These are phyloP conservation scores for Malurus alboscapulatus DNA, from an alignment of 2,113 vertebrate genomes.

Conservation along the genomic window DNA sequence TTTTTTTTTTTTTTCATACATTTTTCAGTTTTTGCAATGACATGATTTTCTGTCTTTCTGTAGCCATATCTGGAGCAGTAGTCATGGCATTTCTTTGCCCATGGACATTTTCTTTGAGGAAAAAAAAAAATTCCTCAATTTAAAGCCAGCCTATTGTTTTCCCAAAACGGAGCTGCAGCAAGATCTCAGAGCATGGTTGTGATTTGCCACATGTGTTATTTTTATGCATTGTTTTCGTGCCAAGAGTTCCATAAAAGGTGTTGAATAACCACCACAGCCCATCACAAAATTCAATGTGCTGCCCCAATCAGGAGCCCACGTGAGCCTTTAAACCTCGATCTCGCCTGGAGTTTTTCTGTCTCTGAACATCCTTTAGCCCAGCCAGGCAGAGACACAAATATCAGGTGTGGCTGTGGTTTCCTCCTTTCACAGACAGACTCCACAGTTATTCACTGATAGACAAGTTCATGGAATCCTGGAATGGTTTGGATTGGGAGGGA, in stretches of 20 bases:
- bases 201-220: slow-evolving; percentile 51
- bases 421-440: background rate
- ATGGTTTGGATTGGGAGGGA: background rate
- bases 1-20: too few species aligned
- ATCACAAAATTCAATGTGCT: background rate
- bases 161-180: background rate
- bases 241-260: slow-evolving; percentile 23
- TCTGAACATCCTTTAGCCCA: background rate
- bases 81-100: slow-evolving; percentile 36
- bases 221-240: background rate
- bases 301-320: slow-evolving; percentile 12
- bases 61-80: too few species aligned
- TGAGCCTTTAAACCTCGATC: background rate
- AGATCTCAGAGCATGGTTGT: background rate
- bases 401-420: background rate
- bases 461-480: background rate
- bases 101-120: background rate
- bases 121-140: background rate
- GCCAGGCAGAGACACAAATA: background rate
- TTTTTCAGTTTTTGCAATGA: too few species aligned
- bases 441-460: rapidly evolving
- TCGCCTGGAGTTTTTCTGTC: background rate
- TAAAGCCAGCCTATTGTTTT: slow-evolving; percentile 39
- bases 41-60: too few species aligned
- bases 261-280: background rate